phyloP scores from a whole-genome alignment of 2,797 vertebrate genomes.

The Apogon hyalosoma region DNA sequence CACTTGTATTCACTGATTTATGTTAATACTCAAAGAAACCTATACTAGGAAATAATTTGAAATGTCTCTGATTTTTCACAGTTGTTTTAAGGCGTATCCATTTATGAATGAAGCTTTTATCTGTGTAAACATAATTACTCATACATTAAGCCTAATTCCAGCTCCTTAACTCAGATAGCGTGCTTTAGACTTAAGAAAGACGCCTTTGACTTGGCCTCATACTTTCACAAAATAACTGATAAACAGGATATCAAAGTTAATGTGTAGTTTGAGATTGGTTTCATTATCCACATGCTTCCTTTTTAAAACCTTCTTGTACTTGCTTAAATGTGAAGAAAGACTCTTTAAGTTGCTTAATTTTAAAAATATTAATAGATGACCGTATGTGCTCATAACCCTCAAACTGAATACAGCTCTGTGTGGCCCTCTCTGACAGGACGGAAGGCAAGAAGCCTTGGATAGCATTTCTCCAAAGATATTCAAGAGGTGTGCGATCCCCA shows the following conservation, averaged over 20 bases:
- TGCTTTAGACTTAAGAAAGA: not conserved
- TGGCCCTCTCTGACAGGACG: slow-evolving; percentile 73
- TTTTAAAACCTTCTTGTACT: not conserved
- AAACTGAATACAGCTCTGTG: slow-evolving; percentile 42
- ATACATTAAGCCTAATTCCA: not conserved
- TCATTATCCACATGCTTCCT: not conserved
- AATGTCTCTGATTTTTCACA: not conserved
- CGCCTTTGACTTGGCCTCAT: slow-evolving; percentile 1
- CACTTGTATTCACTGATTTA: not conserved
- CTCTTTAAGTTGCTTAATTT: not conserved
- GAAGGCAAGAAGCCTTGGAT: slow-evolving; percentile 65
- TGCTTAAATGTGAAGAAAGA: not conserved
- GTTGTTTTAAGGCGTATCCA: not conserved
- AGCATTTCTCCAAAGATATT: slow-evolving; percentile 77
- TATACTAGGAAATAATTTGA: not conserved
- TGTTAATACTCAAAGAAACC: not conserved
- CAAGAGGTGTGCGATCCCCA: slow-evolving; percentile 72
- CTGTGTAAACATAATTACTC: slow-evolving; percentile 19
- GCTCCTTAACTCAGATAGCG: not conserved
- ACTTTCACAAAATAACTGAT: slow-evolving; percentile 18
- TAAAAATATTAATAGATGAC: not conserved
- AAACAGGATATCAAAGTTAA: slow-evolving; percentile 52
- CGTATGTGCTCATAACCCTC: slow-evolving; percentile 2
- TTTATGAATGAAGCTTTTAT: slow-evolving; percentile 24
- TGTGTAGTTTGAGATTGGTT: slow-evolving; percentile 32